Evolutionary conservation across 1,140 invertebrate genomes (phyloP), one percentile per base, ranked within the genome.

Genomic region (Tenebrio molitor): DNA sequence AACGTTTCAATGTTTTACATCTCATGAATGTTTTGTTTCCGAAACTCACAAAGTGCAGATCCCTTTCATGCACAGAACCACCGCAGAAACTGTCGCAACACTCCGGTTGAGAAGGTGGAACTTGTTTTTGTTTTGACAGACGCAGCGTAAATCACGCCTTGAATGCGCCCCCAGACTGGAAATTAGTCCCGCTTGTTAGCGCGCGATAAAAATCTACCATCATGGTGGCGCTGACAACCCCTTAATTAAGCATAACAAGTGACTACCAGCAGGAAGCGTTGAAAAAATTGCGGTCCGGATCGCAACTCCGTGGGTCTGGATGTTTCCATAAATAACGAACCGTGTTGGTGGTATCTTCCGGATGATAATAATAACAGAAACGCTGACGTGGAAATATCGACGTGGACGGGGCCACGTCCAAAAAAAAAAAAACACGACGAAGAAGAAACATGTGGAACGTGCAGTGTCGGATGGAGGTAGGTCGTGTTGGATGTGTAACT

Each of bases 341-440:
- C n/a, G n/a, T 29, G 25, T 8, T 3, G 25, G 25, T 29, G 25
- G 3, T 4, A 29, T 29, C 1, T 44, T 44, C 16, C 12, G 12
- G 16, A 44, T 16, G 42, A 44, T 66, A 66, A 42, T 25, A 66
- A 44, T 66, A 66, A 42, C 42, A 12, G 19, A 34, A 66, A 42
- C 64, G 15, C n/a, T 34, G 44, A 44, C 41, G 10, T 17, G 39
- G 15, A 46, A 53, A 53, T 17, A 69, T 69, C 58, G 29, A 39
- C 39, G 14, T 3, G 4, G 3, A 29, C 19, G 33, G 17, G 23
- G n/a, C n/a, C n/a, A n/a, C 23, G 10, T 42, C 19, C 1, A 58
- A 4, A 29, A 29, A 29, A 8, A 8, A 29, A 29, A 29, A 29
- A 29, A 29, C 25, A 29, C 3, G 3, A 3, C 25, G 14, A 21